Percentiles rank a stretch among this genome's conserved stretches.
Conservation (phyloP, 2,888 invertebrate genomes). For the Dryobota labecula region DNA sequence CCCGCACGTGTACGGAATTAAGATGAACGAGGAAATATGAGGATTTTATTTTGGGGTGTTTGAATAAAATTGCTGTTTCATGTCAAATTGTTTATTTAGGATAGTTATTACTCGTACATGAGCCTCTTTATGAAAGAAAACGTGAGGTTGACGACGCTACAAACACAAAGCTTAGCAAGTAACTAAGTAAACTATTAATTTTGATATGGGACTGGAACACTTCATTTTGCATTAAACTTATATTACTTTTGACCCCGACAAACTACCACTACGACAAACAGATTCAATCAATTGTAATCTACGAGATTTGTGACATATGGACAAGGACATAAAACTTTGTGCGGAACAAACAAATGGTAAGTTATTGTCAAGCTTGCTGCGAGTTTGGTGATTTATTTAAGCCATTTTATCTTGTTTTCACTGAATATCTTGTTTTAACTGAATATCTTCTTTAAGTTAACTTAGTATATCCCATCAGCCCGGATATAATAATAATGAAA, state of each 20-base stretch:
- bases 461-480: background rate
- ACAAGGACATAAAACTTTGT: conserved; percentile 1
- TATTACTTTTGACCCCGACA: background rate
- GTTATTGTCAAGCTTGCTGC: conserved; percentile 6
- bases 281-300: conserved; percentile 1
- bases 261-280: background rate
- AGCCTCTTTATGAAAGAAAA: background rate
- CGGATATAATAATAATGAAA: conserved; percentile 30
- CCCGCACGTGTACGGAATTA: conserved; percentile 44
- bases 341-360: conserved; percentile 9
- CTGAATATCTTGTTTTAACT: background rate
- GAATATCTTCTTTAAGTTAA: conserved; percentile 13
- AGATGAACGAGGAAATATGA: conserved; percentile 26
- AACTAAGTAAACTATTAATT: background rate
- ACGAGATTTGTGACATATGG: background rate
- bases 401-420: conserved; percentile 6
- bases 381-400: conserved; percentile 18
- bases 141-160: background rate
- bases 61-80: conserved; percentile 34
- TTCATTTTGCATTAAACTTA: background rate
- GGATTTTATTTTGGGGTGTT: conserved; percentile 22
- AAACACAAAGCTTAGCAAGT: background rate
- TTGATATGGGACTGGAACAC: no score
- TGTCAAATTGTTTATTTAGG: background rate
- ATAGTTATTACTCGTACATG: background rate